Evolutionary conservation across 2,797 vertebrate species (phyloP).

Genomic region (Hybognathus amarus): DNA sequence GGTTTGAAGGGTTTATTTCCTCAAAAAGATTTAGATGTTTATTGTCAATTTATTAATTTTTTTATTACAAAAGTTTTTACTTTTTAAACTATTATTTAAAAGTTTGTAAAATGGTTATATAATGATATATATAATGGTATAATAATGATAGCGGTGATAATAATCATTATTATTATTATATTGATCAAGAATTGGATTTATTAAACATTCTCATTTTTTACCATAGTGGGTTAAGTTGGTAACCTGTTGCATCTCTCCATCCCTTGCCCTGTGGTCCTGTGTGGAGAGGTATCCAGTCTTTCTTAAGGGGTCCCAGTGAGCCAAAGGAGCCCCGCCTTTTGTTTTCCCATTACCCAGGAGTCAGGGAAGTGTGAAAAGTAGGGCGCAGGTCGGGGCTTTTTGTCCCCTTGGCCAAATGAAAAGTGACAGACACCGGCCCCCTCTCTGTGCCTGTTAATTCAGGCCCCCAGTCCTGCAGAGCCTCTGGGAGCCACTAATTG

Average conservation of each 20-base stretch:
- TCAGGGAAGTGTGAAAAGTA: constrained; percentile 87
- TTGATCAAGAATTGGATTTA: no score
- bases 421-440: constrained; percentile 77
- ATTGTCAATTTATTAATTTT: no score
- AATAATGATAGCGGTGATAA: no score
- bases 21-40: no score
- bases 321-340: constrained; percentile 62
- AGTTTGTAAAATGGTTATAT: no score
- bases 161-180: neutral
- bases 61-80: no score
- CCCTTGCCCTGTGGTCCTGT: constrained; percentile 23
- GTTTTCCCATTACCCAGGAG: constrained; percentile 69
- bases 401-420: constrained; percentile 72
- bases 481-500: constrained; percentile 75
- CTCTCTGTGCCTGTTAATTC: constrained; percentile 69
- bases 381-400: constrained; percentile 81
- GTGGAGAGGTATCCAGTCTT: constrained; percentile 15
- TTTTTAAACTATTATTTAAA: no score
- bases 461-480: constrained; percentile 64
- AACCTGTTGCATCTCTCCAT: constrained; percentile 28
- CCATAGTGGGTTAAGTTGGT: neutral
- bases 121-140: no score
- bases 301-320: constrained; percentile 53
- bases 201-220: neutral
- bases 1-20: no score